phyloP scores from a whole-genome alignment of 1,140 invertebrate species.

The Acyrthosiphon pisum region DNA sequence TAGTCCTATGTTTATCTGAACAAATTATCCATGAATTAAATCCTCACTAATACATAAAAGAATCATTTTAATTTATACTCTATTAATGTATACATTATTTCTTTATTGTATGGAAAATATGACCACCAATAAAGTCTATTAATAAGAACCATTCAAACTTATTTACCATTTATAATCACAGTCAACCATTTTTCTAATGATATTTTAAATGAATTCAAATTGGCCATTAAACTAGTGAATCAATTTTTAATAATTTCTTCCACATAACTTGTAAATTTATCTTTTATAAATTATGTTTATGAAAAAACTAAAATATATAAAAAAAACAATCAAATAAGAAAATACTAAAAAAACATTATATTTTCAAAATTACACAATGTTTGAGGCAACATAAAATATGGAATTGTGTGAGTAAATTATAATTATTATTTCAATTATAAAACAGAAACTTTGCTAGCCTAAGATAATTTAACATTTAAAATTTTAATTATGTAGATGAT shows the following conservation, averaged over 20 bases:
- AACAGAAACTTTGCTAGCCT: neutral
- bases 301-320: neutral
- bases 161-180: neutral
- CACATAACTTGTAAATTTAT: neutral
- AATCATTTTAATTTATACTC: neutral
- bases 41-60: neutral
- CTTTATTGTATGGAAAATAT: neutral
- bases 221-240: neutral
- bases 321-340: neutral
- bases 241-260: neutral
- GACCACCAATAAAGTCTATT: neutral
- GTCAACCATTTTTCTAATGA: neutral
- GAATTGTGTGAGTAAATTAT: constrained; percentile 15
- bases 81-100: neutral
- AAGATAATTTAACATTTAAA: neutral
- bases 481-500: neutral
- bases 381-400: neutral
- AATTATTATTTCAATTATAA: constrained; percentile 12
- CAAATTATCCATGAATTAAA: no score
- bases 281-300: no score
- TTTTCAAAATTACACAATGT: constrained; percentile 5
- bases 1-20: no score
- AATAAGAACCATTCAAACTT: neutral
- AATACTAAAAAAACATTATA: neutral
- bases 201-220: neutral